phyloP scores from a whole-genome alignment of 1,140 invertebrate species.

The Drosophila baimaii region DNA sequence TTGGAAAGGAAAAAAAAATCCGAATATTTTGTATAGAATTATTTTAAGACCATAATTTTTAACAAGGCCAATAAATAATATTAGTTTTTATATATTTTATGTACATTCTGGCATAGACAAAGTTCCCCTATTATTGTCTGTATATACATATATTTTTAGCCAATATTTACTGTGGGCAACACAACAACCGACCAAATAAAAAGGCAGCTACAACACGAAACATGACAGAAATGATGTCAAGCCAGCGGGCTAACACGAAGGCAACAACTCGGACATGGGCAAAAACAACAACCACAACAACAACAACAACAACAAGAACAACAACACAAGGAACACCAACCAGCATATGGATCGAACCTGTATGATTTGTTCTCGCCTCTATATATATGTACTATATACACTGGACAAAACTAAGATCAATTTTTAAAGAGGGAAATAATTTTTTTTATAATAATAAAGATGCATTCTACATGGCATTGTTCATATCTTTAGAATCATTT shows the following conservation, averaged over 20 bases:
- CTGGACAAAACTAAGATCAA: not conserved
- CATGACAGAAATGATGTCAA: constrained; percentile 79
- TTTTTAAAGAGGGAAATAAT: too few species aligned
- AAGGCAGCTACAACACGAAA: constrained; percentile 54
- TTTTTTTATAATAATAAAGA: too few species aligned
- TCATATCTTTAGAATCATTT: too few species aligned
- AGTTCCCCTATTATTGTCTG: too few species aligned
- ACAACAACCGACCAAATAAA: constrained; percentile 40
- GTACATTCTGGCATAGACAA: not conserved
- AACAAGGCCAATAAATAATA: not conserved
- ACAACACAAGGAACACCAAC: constrained; percentile 48
- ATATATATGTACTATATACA: too few species aligned
- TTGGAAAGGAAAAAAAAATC: too few species aligned
- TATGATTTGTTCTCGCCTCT: constrained; percentile 31
- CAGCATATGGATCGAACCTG: constrained; percentile 49
- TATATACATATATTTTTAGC: not conserved
- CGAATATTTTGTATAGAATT: too few species aligned
- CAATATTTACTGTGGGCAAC: constrained; percentile 33
- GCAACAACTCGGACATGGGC: constrained; percentile 43
- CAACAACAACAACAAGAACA: constrained; percentile 22
- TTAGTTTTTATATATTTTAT: not conserved
- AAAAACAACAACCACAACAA: constrained; percentile 35
- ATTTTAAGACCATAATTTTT: not conserved
- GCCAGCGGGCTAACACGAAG: constrained; percentile 62
- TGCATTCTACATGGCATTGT: too few species aligned